Percentiles rank a stretch among this genome's conserved stretches.
Conservation (phyloP, 2,797 vertebrate species). For the Orientallactaga sibirica region DNA sequence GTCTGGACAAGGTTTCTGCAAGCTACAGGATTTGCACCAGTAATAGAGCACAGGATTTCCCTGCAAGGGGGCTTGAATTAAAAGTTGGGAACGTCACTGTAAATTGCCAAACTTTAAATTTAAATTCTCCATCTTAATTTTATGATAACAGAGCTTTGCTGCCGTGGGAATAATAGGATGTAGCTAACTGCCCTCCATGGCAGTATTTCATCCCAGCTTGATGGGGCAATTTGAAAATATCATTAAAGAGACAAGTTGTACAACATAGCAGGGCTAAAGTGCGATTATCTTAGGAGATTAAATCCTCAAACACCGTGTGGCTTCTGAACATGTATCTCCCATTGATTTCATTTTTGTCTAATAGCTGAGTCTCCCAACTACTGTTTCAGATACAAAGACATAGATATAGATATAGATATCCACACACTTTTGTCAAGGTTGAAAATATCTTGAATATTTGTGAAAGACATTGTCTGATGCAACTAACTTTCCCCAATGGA, state of each 20-base stretch:
- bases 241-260: slow-evolving; percentile 70
- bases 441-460: background rate
- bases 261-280: background rate
- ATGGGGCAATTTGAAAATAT: slow-evolving; percentile 71
- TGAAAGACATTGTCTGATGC: background rate
- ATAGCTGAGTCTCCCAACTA: background rate
- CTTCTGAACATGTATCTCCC: background rate
- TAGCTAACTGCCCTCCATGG: slow-evolving; percentile 32
- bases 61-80: background rate
- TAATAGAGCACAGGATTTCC: background rate
- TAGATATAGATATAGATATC: no score
- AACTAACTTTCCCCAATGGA: background rate
- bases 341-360: slow-evolving; percentile 7
- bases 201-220: slow-evolving; percentile 61
- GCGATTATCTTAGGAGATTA: slow-evolving; percentile 71
- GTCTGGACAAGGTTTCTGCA: background rate
- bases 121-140: slow-evolving; percentile 64
- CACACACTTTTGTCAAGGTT: background rate
- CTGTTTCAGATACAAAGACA: background rate
- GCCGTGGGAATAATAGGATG: background rate
- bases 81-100: slow-evolving; percentile 9
- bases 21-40: background rate
- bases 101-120: slow-evolving; percentile 48
- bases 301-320: slow-evolving; percentile 40
- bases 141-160: slow-evolving; percentile 43